Conservation (phyloP, 53 echinoderm and acorn worm species). For the Holothuria leucospilota region DNA sequence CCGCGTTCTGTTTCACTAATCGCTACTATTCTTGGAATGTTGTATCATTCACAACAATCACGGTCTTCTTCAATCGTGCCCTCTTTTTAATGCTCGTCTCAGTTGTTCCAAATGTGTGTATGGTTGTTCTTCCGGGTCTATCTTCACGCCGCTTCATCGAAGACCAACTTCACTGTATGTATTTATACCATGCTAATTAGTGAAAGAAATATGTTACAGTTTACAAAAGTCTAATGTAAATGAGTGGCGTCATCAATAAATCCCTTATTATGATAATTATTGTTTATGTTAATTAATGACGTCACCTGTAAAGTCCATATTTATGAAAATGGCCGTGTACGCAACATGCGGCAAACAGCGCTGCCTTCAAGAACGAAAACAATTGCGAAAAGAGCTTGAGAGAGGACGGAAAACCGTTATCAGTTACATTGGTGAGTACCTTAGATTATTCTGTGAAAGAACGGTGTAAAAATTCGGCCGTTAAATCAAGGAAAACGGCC, state of each 20-base stretch:
- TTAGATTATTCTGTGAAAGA: slow-evolving; percentile 38
- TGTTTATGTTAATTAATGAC: slow-evolving; percentile 58
- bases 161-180: too few relatives aligned
- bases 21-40: too few relatives aligned
- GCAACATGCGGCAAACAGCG: slow-evolving; percentile 93
- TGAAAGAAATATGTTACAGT: slow-evolving; percentile 28
- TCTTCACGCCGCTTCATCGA: too few relatives aligned
- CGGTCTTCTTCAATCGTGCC: too few relatives aligned
- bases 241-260: slow-evolving; percentile 41
- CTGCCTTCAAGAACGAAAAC: slow-evolving; percentile 98
- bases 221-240: slow-evolving; percentile 18
- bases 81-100: too few relatives aligned
- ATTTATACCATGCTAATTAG: slow-evolving; percentile 9
- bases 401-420: slow-evolving; percentile 97
- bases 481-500: slow-evolving; percentile 12
- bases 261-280: slow-evolving; percentile 50
- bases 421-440: slow-evolving; percentile 91
- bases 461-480: slow-evolving; percentile 9
- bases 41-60: too few relatives aligned
- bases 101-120: too few relatives aligned
- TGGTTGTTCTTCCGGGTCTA: too few relatives aligned
- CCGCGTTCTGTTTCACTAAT: too few relatives aligned
- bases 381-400: slow-evolving; percentile 99
- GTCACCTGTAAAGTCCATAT: slow-evolving; percentile 76
- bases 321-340: slow-evolving; percentile 97